A percentile compares a stretch with the other conserved stretches of the same genome.
Evolutionary conservation across 1,140 invertebrate genomes (phyloP).

Genomic region (Formica exsecta): DNA sequence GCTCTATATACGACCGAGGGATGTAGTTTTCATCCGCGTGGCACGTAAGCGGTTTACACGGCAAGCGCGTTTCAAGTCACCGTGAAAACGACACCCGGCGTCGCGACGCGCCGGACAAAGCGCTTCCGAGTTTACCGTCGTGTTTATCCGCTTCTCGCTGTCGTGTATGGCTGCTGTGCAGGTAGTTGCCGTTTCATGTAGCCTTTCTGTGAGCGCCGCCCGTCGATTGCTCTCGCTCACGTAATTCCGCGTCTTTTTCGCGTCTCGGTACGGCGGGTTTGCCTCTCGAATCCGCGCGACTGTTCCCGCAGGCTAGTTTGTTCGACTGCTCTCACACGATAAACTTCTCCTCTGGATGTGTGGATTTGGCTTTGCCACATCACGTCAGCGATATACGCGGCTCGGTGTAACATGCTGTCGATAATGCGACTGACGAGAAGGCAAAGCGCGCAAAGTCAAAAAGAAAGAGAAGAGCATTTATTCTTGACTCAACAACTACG

Average conservation of each 20-base stretch:
- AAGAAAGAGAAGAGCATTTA: neutral
- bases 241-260: conserved; percentile 38
- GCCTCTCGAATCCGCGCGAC: conserved; percentile 16
- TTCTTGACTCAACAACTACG: neutral
- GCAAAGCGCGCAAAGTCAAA: neutral
- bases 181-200: conserved; percentile 39
- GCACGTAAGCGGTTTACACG: conserved; percentile 71
- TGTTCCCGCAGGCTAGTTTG: conserved; percentile 6
- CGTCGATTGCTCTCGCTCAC: conserved; percentile 43
- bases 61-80: conserved; percentile 63
- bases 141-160: conserved; percentile 66
- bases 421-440: conserved; percentile 2
- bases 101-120: conserved; percentile 66
- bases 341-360: conserved; percentile 31
- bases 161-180: neutral
- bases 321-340: conserved; percentile 30
- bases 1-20: conserved; percentile 5
- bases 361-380: conserved; percentile 30
- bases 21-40: conserved; percentile 66
- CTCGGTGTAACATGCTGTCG: conserved; percentile 31
- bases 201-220: conserved; percentile 30
- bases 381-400: conserved; percentile 11
- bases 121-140: conserved; percentile 70
- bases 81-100: conserved; percentile 70
- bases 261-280: conserved; percentile 6